Conservation (phyloP, 1,140 invertebrate species). For the Philopotamus ludificatus region DNA sequence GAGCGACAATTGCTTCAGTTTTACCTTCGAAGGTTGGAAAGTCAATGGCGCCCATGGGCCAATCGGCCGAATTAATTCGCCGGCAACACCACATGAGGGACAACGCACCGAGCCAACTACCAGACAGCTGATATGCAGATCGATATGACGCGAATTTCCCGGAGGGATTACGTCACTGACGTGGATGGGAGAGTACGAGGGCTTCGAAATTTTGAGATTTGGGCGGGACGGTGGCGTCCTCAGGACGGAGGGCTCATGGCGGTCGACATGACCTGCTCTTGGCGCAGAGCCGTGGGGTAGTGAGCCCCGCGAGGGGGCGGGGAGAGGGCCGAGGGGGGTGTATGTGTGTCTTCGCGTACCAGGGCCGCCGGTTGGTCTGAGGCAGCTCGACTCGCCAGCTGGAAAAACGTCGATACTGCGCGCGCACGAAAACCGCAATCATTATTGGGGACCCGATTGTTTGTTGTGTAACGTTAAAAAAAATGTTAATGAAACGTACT, state of each 20-base stretch:
- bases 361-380: slow-evolving; percentile 3
- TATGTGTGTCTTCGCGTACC: too few species aligned
- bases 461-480: not conserved
- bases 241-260: not conserved
- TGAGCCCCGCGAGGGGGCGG: slow-evolving; percentile 12
- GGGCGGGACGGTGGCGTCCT: not conserved
- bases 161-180: not conserved
- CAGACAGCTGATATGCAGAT: not conserved
- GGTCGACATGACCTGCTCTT: slow-evolving; percentile 34
- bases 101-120: not conserved
- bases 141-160: not conserved
- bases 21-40: slow-evolving; percentile 11
- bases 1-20: not conserved
- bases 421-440: slow-evolving; percentile 11
- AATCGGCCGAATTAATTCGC: slow-evolving; percentile 37
- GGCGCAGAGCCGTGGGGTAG: slow-evolving; percentile 25
- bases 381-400: slow-evolving; percentile 9
- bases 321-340: not conserved
- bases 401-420: slow-evolving; percentile 7
- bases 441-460: not conserved
- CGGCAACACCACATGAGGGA: slow-evolving; percentile 37
- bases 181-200: not conserved
- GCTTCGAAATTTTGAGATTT: not conserved
- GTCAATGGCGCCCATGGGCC: slow-evolving; percentile 22
- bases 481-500: too few species aligned